Evolutionary conservation across 2,888 invertebrate species (phyloP).

Genomic region (Acanthoscelides obtectus): DNA sequence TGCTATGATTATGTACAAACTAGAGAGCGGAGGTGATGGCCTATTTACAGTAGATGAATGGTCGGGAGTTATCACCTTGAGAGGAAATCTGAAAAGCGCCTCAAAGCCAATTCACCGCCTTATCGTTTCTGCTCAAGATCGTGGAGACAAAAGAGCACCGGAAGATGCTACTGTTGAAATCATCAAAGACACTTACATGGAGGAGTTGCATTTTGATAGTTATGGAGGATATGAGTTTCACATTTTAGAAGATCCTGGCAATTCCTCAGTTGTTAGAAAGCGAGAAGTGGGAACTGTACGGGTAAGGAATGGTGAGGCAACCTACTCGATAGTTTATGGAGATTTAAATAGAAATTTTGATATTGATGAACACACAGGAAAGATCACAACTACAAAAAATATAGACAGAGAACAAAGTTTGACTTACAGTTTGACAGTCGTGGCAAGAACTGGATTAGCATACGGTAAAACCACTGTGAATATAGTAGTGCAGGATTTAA

Average conservation of each 20-base stretch:
- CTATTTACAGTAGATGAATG: conserved; percentile 75
- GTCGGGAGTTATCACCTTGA: conserved; percentile 70
- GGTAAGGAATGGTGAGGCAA: conserved; percentile 49
- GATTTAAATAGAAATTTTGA: conserved; percentile 73
- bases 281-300: conserved; percentile 75
- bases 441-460: conserved; percentile 70
- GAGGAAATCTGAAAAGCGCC: conserved; percentile 58
- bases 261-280: conserved; percentile 54
- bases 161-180: conserved; percentile 80
- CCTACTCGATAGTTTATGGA: conserved; percentile 76
- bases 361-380: conserved; percentile 75
- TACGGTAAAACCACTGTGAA: conserved; percentile 77
- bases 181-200: conserved; percentile 66
- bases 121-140: conserved; percentile 75
- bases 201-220: conserved; percentile 70
- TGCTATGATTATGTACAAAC: conserved; percentile 70
- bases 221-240: conserved; percentile 77
- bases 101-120: conserved; percentile 68
- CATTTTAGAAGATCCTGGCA: conserved; percentile 75
- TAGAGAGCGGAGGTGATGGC: conserved; percentile 76
- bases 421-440: conserved; percentile 72
- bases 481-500: conserved; percentile 78
- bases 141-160: conserved; percentile 66
- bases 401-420: conserved; percentile 81
- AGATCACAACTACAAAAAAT: conserved; percentile 69